A percentile compares a stretch with the other conserved stretches of the same genome.
These are phyloP conservation scores for Agapetus fuscipes DNA, from an alignment of 2,888 invertebrate genomes.

Conservation along the genomic window DNA sequence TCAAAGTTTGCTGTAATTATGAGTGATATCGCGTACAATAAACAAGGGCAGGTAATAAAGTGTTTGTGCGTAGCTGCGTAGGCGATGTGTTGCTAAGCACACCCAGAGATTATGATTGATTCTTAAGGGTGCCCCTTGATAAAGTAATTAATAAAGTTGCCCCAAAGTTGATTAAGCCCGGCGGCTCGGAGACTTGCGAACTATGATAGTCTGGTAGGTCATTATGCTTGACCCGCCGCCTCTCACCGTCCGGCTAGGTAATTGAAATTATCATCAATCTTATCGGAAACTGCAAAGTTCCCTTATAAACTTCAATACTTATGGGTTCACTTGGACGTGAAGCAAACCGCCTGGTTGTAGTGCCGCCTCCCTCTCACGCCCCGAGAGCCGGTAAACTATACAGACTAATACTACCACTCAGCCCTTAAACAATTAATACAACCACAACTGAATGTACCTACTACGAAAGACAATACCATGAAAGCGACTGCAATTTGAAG, in stretches of 20 bases:
- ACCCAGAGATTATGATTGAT: conserved; percentile 14
- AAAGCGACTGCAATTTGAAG: no score
- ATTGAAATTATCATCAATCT: conserved; percentile 21
- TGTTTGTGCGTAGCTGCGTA: neutral
- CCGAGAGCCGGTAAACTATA: neutral
- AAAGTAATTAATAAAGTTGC: conserved; percentile 19
- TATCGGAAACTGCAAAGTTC: conserved; percentile 17
- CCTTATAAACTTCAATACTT: neutral
- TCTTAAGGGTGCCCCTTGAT: conserved; percentile 11
- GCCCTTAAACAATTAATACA: no score
- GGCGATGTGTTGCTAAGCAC: conserved; percentile 2
- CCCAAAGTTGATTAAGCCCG: conserved; percentile 8
- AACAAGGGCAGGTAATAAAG: neutral
- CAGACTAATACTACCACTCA: no score
- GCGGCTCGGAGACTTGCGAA: conserved; percentile 10
- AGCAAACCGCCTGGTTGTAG: neutral
- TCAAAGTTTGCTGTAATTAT: no score
- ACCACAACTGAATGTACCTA: no score
- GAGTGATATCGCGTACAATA: no score
- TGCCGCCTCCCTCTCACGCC: no score
- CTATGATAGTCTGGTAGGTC: conserved; percentile 14
- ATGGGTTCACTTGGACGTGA: neutral
- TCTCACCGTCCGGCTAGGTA: conserved; percentile 11
- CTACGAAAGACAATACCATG: no score
- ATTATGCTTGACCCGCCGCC: conserved; percentile 15